These are phyloP conservation scores for Heliconius erato DNA, from an alignment of 2,888 invertebrate genomes.

Conservation along the genomic window DNA sequence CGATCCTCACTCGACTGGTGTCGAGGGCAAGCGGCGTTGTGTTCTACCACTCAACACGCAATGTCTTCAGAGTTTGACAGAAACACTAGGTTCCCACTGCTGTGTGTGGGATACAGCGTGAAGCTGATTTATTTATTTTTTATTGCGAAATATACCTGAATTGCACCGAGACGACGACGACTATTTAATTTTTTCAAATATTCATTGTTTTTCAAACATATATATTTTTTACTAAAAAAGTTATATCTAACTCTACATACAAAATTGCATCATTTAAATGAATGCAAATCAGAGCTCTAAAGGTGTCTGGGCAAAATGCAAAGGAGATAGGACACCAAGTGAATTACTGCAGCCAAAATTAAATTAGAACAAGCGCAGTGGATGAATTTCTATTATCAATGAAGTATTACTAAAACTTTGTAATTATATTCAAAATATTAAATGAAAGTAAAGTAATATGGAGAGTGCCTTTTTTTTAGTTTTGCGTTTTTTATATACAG, in stretches of 20 bases:
- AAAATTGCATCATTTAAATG: constrained; percentile 48
- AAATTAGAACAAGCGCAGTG: constrained; percentile 30
- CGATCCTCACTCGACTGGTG: too few relatives aligned
- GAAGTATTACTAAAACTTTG: not conserved
- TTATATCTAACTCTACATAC: not conserved
- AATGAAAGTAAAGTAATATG: not conserved
- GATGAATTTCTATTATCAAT: constrained; percentile 24
- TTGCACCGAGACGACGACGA: too few relatives aligned
- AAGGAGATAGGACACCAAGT: constrained; percentile 51
- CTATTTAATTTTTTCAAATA: too few relatives aligned
- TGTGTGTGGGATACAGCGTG: too few relatives aligned
- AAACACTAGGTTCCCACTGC: too few relatives aligned
- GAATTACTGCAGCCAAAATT: constrained; percentile 50
- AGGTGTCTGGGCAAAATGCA: constrained; percentile 50
- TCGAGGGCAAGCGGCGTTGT: too few relatives aligned
- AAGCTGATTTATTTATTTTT: too few relatives aligned
- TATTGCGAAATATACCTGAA: too few relatives aligned
- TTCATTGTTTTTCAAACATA: not conserved
- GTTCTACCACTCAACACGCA: too few relatives aligned
- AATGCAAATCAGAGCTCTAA: constrained; percentile 51
- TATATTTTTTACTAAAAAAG: not conserved
- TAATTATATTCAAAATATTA: not conserved
- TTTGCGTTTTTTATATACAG: too few relatives aligned
- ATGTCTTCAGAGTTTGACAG: too few relatives aligned
- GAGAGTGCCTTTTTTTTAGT: too few relatives aligned